Percentiles rank a stretch among this genome's conserved stretches.
These are phyloP conservation scores for Corella eumyota DNA, from an alignment of 23 tunicate genomes.

Conservation along the genomic window DNA sequence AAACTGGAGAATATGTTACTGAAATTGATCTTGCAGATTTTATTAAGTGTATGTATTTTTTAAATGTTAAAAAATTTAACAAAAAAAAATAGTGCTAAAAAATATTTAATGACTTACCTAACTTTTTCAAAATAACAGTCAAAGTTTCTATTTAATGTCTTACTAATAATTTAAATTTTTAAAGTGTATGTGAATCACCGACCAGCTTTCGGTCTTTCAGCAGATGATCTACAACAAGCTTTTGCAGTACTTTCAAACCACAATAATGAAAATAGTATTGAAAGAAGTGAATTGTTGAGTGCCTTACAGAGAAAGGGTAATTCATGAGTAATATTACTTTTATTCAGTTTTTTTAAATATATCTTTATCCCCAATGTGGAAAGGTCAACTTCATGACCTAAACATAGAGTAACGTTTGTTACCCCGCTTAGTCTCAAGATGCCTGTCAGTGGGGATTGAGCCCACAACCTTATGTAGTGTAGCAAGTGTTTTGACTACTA, in stretches of 20 bases:
- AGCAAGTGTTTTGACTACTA: too few relatives aligned
- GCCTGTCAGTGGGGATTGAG: too few relatives aligned
- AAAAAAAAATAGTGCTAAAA: too few relatives aligned
- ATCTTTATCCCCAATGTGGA: neutral
- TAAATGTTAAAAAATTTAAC: too few relatives aligned
- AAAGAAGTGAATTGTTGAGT: slow-evolving; percentile 18
- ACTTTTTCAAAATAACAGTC: too few relatives aligned
- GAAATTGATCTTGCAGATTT: slow-evolving; percentile 77
- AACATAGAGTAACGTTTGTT: too few relatives aligned
- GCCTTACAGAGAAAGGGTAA: slow-evolving; percentile 54
- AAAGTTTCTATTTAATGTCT: too few relatives aligned
- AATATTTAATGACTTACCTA: too few relatives aligned
- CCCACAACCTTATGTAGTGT: too few relatives aligned
- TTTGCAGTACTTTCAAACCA: slow-evolving; percentile 32
- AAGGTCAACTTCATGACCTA: neutral
- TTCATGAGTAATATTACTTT: neutral
- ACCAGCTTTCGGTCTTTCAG: slow-evolving; percentile 89
- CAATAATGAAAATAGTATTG: slow-evolving; percentile 16
- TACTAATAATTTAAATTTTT: neutral
- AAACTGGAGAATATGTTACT: slow-evolving; percentile 75
- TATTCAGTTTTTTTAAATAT: neutral
- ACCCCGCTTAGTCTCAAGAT: too few relatives aligned
- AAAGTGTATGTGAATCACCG: slow-evolving; percentile 94
- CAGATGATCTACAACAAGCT: slow-evolving; percentile 58
- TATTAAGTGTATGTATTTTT: slow-evolving; percentile 51